A percentile compares a stretch with the other conserved stretches of the same genome.
Evolutionary conservation across 2,888 invertebrate genomes (phyloP).

Genomic region (Cosmia pyralina): DNA sequence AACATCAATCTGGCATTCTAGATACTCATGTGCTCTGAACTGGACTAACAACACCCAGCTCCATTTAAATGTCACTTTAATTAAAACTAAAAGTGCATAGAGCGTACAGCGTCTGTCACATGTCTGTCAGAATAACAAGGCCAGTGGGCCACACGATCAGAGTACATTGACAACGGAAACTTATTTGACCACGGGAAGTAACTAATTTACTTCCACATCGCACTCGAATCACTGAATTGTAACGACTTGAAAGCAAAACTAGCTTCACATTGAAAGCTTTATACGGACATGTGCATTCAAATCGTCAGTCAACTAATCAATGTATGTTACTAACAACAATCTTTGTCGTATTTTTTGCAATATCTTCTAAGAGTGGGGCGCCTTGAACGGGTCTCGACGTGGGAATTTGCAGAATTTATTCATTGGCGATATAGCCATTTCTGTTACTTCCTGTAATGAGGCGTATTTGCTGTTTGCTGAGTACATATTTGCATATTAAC

Average conservation of each 20-base stretch:
- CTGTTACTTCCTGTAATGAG: slow-evolving; percentile 42
- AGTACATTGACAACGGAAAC: slow-evolving; percentile 61
- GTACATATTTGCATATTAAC: slow-evolving; percentile 43
- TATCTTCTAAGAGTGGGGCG: slow-evolving; percentile 13
- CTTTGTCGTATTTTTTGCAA: slow-evolving; percentile 22
- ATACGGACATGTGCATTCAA: slow-evolving; percentile 17
- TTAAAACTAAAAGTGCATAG: slow-evolving; percentile 50
- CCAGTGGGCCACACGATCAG: slow-evolving; percentile 60
- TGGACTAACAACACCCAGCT: slow-evolving; percentile 24
- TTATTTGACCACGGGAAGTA: slow-evolving; percentile 62
- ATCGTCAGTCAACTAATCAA: slow-evolving; percentile 14
- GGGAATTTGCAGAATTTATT: slow-evolving; percentile 32
- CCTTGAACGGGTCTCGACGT: slow-evolving; percentile 29
- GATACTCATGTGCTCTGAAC: slow-evolving; percentile 3
- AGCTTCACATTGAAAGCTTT: slow-evolving; percentile 30
- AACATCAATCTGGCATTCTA: slow-evolving; percentile 11
- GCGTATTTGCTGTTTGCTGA: slow-evolving; percentile 11
- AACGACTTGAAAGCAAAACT: slow-evolving; percentile 22
- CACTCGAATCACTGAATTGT: slow-evolving; percentile 30
- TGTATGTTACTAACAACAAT: slow-evolving; percentile 14
- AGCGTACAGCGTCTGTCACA: slow-evolving; percentile 48
- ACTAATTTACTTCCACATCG: slow-evolving; percentile 66
- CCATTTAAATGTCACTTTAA: slow-evolving; percentile 55
- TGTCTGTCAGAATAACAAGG: slow-evolving; percentile 63
- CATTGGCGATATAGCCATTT: slow-evolving; percentile 17